Conservation (phyloP, 2,797 vertebrate species). For the Basileuterus tristriatus region DNA sequence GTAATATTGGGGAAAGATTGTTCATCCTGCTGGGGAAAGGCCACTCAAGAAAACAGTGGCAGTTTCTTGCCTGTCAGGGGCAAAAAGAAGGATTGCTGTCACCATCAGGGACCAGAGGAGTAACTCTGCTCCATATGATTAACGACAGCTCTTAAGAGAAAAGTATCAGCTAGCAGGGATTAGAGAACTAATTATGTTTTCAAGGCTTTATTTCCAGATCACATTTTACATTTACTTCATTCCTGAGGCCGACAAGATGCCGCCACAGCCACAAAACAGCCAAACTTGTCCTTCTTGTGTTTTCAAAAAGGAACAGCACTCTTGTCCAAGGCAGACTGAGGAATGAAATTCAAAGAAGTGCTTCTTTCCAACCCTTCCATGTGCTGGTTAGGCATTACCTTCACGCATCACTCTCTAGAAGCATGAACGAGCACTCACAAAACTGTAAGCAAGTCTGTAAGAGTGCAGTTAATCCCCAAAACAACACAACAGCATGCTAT, state of each 20-base stretch:
- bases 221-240: background rate
- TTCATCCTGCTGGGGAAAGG: background rate
- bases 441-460: background rate
- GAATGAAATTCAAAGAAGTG: background rate
- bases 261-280: background rate
- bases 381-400: background rate
- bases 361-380: background rate
- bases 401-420: background rate
- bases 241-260: background rate
- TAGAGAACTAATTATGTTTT: background rate
- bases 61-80: background rate
- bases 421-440: background rate
- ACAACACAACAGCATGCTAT: background rate
- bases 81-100: background rate
- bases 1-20: background rate
- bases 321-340: background rate
- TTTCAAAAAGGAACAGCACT: background rate
- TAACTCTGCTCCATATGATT: background rate
- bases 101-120: background rate
- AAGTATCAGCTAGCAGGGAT: background rate
- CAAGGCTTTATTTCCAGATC: background rate
- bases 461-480: background rate
- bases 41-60: background rate
- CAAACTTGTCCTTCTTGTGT: background rate
- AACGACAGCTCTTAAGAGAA: background rate